Conservation (phyloP, 2,888 invertebrate species). For the Ceramica pisi region DNA sequence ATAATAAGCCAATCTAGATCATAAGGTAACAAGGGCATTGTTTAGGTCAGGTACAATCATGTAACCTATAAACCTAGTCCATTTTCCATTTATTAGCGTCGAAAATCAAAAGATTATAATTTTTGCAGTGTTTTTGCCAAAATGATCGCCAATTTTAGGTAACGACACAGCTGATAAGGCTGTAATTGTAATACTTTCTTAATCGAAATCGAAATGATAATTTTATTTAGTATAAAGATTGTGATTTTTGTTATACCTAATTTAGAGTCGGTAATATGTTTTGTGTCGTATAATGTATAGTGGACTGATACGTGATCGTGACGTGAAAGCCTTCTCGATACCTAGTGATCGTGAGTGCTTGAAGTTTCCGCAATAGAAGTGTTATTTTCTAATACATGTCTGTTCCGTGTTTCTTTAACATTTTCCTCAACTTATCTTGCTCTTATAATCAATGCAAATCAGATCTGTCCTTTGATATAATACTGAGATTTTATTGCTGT, state of each 20-base stretch:
- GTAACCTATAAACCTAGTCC: background rate
- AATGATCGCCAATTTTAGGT: slow-evolving; percentile 30
- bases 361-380: slow-evolving; percentile 12
- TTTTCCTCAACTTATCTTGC: background rate
- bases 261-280: slow-evolving; percentile 15
- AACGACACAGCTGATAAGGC: slow-evolving; percentile 38
- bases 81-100: background rate
- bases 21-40: slow-evolving; percentile 6
- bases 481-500: background rate
- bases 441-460: background rate
- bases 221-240: slow-evolving; percentile 48
- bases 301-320: slow-evolving; percentile 13
- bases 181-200: slow-evolving; percentile 45
- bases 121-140: slow-evolving; percentile 7
- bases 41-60: background rate
- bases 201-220: slow-evolving; percentile 52
- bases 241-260: slow-evolving; percentile 21
- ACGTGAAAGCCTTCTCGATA: slow-evolving; percentile 5
- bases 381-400: background rate
- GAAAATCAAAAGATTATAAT: background rate
- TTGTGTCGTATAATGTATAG: slow-evolving; percentile 20
- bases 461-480: background rate
- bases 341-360: slow-evolving; percentile 20
- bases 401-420: background rate
- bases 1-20: background rate